Base-by-base conservation (phyloP, 2,797 vertebrate genomes). In the Esox masquinongy region DNA sequence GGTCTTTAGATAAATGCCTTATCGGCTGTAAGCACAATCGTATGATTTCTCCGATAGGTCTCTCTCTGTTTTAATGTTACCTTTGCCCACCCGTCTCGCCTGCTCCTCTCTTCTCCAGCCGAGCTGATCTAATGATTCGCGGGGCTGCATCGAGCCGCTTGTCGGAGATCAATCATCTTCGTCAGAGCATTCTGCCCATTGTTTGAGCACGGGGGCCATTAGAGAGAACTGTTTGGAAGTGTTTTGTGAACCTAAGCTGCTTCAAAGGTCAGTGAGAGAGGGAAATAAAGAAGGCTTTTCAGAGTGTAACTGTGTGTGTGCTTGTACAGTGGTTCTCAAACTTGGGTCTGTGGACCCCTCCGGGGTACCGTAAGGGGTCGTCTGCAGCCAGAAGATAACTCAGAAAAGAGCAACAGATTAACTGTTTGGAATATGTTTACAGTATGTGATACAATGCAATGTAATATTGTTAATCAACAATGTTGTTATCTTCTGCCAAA, bases 141-240 rank as follows among this genome's bases (percentile, higher is more conserved):
- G 90, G 93, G 89, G 91, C 91, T 89, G 90, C 92, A 92, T 93
- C 87, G 92, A 93, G 91, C 92, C 73, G 90, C 91, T 92, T 94
- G 93, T 94, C 93, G 91, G 93, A 92, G 92, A 95, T 94, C 94
- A 94, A 94, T 95, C 94, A 94, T 93, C 88, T 93, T 89, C 87
- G 92, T 93, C 92, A 89, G 92, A 89, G 90, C 90, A 87, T 93
- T 92, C 89, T 89, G 92, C 88, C 91, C 89, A 93, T 93, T 94
- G 93, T 94, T 94, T 94, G 93, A 94, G 92, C 81, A 93, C 12
- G 92, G 77, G 84, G 92, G 93, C 92, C 93, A 94, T 94, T 94
- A 94, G 93, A 94, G 93, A 91, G 91, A 93, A 91, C 92, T 93
- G 93, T 94, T 93, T 91, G 91, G 92, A 93, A 93, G 91, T 93